Evolutionary conservation across 2,797 vertebrate genomes (phyloP).

Genomic region (Buceros bicornis): DNA sequence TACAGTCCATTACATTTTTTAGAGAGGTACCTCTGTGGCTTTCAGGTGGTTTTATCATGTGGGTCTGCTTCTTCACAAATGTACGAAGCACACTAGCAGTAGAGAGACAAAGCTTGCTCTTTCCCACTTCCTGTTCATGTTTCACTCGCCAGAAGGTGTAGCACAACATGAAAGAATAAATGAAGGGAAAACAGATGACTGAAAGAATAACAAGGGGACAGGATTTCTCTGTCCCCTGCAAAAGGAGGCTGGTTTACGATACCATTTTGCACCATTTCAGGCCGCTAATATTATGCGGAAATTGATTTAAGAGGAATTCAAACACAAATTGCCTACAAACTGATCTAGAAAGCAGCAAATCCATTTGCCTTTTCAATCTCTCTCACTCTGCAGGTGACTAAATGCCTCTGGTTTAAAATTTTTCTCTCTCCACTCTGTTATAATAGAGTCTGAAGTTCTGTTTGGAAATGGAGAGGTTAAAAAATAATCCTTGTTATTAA

Average conservation of each 20-base stretch:
- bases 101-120: conserved; percentile 38
- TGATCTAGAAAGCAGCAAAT: conserved; percentile 41
- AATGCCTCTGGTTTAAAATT: conserved; percentile 33
- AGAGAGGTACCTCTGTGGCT: conserved; percentile 75
- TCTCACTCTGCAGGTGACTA: conserved; percentile 41
- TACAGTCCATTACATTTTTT: conserved; percentile 82
- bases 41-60: conserved; percentile 68
- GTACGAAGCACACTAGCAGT: conserved; percentile 21
- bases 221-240: not conserved
- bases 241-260: not conserved
- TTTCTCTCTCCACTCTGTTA: not conserved
- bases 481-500: conserved; percentile 42
- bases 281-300: conserved; percentile 6
- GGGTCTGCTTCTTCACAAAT: conserved; percentile 61
- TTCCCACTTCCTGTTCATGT: not conserved
- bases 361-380: not conserved
- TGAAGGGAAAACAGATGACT: conserved; percentile 21
- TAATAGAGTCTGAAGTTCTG: conserved; percentile 23
- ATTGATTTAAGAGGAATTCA: conserved; percentile 46
- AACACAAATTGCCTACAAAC: conserved; percentile 44
- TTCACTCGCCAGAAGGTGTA: not conserved
- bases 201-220: not conserved
- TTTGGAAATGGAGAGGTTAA: conserved; percentile 55
- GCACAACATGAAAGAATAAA: conserved; percentile 18
- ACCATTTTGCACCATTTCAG: not conserved